phyloP scores from a whole-genome alignment of 2,797 vertebrate species.

The Toxotes lorentzi region DNA sequence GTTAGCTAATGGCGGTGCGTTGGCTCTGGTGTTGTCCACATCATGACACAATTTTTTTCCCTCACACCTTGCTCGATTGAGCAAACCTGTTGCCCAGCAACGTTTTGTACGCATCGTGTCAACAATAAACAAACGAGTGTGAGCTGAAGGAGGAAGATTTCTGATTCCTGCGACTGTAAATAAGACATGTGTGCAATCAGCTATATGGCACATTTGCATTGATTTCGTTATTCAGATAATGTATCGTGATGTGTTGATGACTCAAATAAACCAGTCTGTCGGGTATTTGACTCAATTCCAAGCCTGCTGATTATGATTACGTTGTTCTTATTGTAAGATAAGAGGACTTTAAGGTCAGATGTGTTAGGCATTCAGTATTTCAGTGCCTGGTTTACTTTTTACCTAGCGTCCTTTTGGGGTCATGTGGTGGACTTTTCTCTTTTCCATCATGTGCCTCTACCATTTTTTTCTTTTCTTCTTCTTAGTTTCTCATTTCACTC shows the following conservation, averaged over 20 bases:
- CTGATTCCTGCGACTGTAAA: constrained; percentile 6
- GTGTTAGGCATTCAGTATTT: not conserved
- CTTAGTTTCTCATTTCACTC: not conserved
- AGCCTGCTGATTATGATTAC: constrained; percentile 28
- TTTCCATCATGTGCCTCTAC: not conserved
- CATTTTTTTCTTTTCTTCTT: not conserved
- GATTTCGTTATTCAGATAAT: not conserved
- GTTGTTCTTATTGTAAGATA: constrained; percentile 29
- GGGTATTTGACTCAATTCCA: constrained; percentile 26
- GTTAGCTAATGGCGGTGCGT: constrained; percentile 53
- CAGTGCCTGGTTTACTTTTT: constrained; percentile 28
- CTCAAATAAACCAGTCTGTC: constrained; percentile 36
- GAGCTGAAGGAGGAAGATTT: constrained; percentile 11
- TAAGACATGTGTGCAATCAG: not conserved
- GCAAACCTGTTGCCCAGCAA: constrained; percentile 67
- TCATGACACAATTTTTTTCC: constrained; percentile 56
- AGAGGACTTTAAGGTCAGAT: constrained; percentile 12
- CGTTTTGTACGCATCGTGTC: constrained; percentile 23
- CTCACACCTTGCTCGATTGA: constrained; percentile 35
- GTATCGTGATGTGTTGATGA: not conserved
- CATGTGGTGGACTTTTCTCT: not conserved
- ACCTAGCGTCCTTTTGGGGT: not conserved
- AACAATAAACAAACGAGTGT: constrained; percentile 57
- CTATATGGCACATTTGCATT: constrained; percentile 5
- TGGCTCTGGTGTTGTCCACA: constrained; percentile 37